phyloP scores from a whole-genome alignment of 2,888 invertebrate genomes.

The Drosophila tripunctata region DNA sequence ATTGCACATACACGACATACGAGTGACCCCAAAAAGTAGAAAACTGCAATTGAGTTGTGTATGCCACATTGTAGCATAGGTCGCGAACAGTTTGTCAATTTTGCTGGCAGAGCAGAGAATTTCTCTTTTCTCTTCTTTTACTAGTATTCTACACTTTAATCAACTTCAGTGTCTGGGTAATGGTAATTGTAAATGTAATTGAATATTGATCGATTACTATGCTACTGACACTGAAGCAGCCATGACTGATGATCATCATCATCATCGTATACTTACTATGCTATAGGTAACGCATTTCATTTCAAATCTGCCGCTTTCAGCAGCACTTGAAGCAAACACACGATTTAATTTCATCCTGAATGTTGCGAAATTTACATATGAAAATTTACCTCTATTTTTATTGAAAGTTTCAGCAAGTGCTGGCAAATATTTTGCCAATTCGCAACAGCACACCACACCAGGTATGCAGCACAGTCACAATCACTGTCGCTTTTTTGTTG shows the following conservation, averaged over 20 bases:
- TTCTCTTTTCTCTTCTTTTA: constrained; percentile 1
- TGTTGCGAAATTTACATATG: constrained; percentile 59
- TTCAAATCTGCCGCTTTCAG: constrained; percentile 31
- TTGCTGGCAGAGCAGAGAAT: too few species aligned
- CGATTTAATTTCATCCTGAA: constrained; percentile 10
- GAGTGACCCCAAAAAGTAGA: constrained; percentile 24
- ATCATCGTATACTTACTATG: too few species aligned
- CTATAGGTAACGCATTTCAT: constrained; percentile 40
- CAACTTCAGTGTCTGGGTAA: constrained; percentile 26
- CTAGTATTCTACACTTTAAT: constrained; percentile 9
- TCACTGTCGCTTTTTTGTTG: too few species aligned
- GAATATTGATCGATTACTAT: constrained; percentile 66
- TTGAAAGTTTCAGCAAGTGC: constrained; percentile 46
- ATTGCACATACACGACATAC: constrained; percentile 44
- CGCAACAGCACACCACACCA: constrained; percentile 45
- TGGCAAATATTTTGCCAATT: constrained; percentile 60
- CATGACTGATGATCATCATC: constrained; percentile 59
- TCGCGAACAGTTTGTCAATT: constrained; percentile 45
- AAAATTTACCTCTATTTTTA: constrained; percentile 39
- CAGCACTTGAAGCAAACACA: constrained; percentile 34
- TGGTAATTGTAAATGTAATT: constrained; percentile 64
- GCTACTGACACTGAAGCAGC: constrained; percentile 51
- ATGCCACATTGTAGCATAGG: constrained; percentile 28
- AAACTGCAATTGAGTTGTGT: constrained; percentile 53
- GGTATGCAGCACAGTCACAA: background rate